phyloP scores from a whole-genome alignment of 2,797 vertebrate species.

The Epinephelus coioides region DNA sequence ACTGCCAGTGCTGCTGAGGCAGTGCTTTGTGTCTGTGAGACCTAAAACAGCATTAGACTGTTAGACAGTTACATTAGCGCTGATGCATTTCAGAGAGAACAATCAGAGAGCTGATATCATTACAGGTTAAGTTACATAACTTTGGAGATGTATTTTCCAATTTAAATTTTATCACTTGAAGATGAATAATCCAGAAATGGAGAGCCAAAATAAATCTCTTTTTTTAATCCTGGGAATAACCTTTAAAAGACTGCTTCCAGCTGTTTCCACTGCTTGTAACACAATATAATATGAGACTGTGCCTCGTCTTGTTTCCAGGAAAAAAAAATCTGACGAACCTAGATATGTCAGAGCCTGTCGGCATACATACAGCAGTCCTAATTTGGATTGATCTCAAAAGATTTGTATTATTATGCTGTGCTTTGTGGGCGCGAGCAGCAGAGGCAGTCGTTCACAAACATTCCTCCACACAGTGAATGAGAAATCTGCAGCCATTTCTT shows the following conservation, averaged over 20 bases:
- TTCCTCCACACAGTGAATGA: constrained; percentile 67
- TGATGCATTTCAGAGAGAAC: constrained; percentile 41
- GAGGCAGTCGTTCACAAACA: constrained; percentile 50
- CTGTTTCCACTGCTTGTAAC: constrained; percentile 35
- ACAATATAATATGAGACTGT: constrained; percentile 30
- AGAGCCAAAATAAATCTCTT: constrained; percentile 6
- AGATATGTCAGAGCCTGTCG: constrained; percentile 69
- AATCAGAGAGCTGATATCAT: constrained; percentile 14
- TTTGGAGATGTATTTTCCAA: constrained; percentile 12
- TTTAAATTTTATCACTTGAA: constrained; percentile 11
- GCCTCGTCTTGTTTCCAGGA: constrained; percentile 60
- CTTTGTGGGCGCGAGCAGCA: constrained; percentile 5
- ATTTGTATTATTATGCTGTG: constrained; percentile 17
- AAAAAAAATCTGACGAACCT: constrained; percentile 47
- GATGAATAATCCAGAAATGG: neutral
- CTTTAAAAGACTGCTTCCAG: constrained; percentile 42
- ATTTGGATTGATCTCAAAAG: constrained; percentile 42
- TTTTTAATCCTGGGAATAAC: constrained; percentile 14
- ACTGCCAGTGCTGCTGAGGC: constrained; percentile 55
- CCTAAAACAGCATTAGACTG: constrained; percentile 49
- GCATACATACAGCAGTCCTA: constrained; percentile 44
- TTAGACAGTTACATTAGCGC: constrained; percentile 47
- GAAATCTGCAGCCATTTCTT: constrained; percentile 32
- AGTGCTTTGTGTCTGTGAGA: constrained; percentile 50
- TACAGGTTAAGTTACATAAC: constrained; percentile 30